Percentiles rank a stretch among this genome's conserved stretches.
These are phyloP conservation scores for Brotula barbata DNA, from an alignment of 2,797 vertebrate genomes.

Conservation along the genomic window DNA sequence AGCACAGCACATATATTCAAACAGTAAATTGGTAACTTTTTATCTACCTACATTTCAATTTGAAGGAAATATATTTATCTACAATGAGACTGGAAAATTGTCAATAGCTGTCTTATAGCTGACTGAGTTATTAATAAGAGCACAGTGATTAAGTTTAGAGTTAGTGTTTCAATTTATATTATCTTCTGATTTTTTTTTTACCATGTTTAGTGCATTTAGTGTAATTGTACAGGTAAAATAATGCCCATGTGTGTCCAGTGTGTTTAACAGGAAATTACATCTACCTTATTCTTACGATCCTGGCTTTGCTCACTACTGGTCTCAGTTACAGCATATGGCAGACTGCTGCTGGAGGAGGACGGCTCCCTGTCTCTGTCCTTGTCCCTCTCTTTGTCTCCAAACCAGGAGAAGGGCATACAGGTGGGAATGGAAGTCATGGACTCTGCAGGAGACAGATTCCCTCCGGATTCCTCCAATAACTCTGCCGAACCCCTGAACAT, in stretches of 20 bases:
- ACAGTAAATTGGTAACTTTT: slow-evolving; percentile 12
- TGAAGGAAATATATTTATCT: slow-evolving; percentile 9
- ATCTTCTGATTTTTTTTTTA: no score
- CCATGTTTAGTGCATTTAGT: no score
- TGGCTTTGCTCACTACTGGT: slow-evolving; percentile 79
- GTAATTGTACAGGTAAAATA: not conserved
- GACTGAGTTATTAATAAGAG: slow-evolving; percentile 3
- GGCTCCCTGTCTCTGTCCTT: slow-evolving; percentile 86
- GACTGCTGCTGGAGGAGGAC: slow-evolving; percentile 83
- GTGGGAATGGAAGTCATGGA: slow-evolving; percentile 91
- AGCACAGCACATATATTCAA: slow-evolving; percentile 9
- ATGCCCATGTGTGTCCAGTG: not conserved
- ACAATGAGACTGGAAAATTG: not conserved
- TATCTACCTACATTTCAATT: slow-evolving; percentile 18
- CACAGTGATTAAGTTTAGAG: slow-evolving; percentile 12
- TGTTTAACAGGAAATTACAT: not conserved
- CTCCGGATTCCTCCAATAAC: slow-evolving; percentile 85
- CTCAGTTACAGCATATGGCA: slow-evolving; percentile 80
- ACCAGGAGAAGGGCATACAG: slow-evolving; percentile 96
- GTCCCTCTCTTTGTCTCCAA: slow-evolving; percentile 87
- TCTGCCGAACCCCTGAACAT: slow-evolving; percentile 85
- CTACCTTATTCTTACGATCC: slow-evolving; percentile 87
- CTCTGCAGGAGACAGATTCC: slow-evolving; percentile 88
- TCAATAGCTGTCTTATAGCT: slow-evolving; percentile 11
- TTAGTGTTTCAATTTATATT: no score